Evolutionary conservation across 37 sponge, comb jelly and placozoan genomes (phyloP), one percentile per base, ranked within the genome.

Genomic region (Amphimedon queenslandica): DNA sequence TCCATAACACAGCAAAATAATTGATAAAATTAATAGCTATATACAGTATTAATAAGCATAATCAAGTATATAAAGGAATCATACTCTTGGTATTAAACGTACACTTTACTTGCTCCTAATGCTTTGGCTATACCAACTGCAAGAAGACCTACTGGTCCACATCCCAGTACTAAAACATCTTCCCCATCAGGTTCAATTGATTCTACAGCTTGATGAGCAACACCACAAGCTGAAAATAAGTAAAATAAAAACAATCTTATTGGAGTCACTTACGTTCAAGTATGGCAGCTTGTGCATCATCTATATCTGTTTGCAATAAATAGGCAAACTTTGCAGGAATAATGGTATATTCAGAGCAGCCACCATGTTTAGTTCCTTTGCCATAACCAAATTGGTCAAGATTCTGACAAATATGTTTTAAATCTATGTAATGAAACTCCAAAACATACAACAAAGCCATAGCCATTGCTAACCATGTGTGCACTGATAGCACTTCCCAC

Each of bases 401-500:
- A 28, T 80, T 90, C 79, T 94, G 95, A 71, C 95, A 94, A 40
- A 94, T 94, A 73, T 94, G 95, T 8, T 73, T 41, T 57, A 42
- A 67, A 51, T 92, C 93, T 92, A 43, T 25, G 40, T 32, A 37
- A 16, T 30, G 53, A 24, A 4, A 39, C 51, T n/a, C 24, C 23
- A 66, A 24, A 10, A 31, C 37, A 28, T 31, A 35, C 38, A 66
- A 40, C 31, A 64, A 6, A 16, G 29, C 66, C 4, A 37, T 40
- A 31, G 36, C 10, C 28, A 1, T 4, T 21, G 37, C 76, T 63
- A 71, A 89, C 87, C 87, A 40, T 88, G 90, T 30, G 75, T 90
- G 70, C 95, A 94, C 80, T 94, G 94, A 73, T 84, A 94, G 61
- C 94, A 94, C 57, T 78, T 39, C 36, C 95, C 95, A 83, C 95